Evolutionary conservation across 2,797 vertebrate species (phyloP).

Genomic region (Betta splendens): DNA sequence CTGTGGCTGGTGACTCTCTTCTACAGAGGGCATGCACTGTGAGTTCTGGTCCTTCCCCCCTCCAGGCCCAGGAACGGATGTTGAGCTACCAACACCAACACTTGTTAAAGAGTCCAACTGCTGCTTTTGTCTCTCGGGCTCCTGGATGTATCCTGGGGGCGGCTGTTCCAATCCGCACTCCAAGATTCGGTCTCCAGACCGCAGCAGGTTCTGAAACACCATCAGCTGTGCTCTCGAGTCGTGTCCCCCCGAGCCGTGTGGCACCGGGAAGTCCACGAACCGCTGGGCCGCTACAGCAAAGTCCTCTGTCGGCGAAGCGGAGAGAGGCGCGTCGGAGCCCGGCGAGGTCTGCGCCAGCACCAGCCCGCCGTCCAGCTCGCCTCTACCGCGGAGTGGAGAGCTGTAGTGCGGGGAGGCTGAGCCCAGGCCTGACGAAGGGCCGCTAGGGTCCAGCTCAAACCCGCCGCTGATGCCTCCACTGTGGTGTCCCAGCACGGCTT

Average conservation of each 20-base stretch:
- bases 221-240: constrained; percentile 82
- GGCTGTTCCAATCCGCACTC: constrained; percentile 65
- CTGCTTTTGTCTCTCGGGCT: constrained; percentile 44
- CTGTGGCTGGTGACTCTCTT: constrained; percentile 37
- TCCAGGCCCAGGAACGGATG: constrained; percentile 25
- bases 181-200: constrained; percentile 71
- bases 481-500: constrained; percentile 61
- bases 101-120: constrained; percentile 38
- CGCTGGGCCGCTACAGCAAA: constrained; percentile 53
- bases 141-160: constrained; percentile 49
- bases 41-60: constrained; percentile 33
- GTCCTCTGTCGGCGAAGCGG: constrained; percentile 53
- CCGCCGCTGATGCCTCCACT: constrained; percentile 52
- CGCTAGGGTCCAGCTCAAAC: constrained; percentile 62
- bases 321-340: constrained; percentile 51
- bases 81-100: constrained; percentile 26
- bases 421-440: constrained; percentile 65
- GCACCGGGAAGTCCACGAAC: constrained; percentile 67
- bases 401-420: constrained; percentile 75
- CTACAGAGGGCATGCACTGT: neutral
- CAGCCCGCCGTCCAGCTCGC: constrained; percentile 79
- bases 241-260: constrained; percentile 48
- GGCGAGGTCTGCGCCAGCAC: constrained; percentile 67
- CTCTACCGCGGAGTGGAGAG: constrained; percentile 74
- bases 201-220: constrained; percentile 86